Percentiles rank a stretch among this genome's conserved stretches.
Evolutionary conservation across 1,140 invertebrate genomes (phyloP).

Genomic region (Zaprionus camerounensis): DNA sequence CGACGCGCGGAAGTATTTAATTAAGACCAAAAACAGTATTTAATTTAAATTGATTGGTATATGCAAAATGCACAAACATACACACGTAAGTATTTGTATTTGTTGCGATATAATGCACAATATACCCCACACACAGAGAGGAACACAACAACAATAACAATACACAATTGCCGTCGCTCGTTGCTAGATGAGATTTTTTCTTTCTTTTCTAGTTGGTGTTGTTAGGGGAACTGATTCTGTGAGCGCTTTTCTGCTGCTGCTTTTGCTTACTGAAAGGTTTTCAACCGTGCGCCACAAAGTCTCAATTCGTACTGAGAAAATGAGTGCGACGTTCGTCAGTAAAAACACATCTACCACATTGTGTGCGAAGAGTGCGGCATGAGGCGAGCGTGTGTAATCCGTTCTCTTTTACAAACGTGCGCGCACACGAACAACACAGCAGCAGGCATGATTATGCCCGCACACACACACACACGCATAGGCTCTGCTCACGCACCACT

Average conservation of each 20-base stretch:
- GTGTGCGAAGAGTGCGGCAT: slow-evolving; percentile 59
- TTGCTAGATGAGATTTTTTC: slow-evolving; percentile 17
- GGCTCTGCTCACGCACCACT: slow-evolving; percentile 34
- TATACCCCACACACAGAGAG: slow-evolving; percentile 25
- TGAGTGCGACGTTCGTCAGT: slow-evolving; percentile 40
- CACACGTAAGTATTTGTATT: slow-evolving; percentile 18
- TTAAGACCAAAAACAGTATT: slow-evolving; percentile 74
- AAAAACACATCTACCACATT: slow-evolving; percentile 47
- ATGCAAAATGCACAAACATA: slow-evolving; percentile 62
- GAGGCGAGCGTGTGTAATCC: slow-evolving; percentile 58
- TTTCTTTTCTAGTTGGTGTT: slow-evolving; percentile 34
- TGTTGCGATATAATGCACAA: slow-evolving; percentile 44
- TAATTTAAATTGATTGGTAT: slow-evolving; percentile 72
- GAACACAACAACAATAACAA: slow-evolving; percentile 42
- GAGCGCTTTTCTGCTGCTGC: slow-evolving; percentile 56
- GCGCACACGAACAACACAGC: slow-evolving; percentile 44
- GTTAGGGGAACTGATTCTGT: slow-evolving; percentile 24
- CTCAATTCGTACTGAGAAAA: slow-evolving; percentile 67
- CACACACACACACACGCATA: slow-evolving; percentile 23
- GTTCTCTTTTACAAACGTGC: slow-evolving; percentile 65
- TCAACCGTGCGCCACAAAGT: slow-evolving; percentile 77
- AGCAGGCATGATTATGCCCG: neutral
- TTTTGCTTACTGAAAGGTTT: slow-evolving; percentile 44
- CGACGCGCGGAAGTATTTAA: slow-evolving; percentile 76
- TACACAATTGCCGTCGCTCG: slow-evolving; percentile 52